Conservation (phyloP, 2,888 invertebrate genomes). For the Aleiodes alternator region DNA sequence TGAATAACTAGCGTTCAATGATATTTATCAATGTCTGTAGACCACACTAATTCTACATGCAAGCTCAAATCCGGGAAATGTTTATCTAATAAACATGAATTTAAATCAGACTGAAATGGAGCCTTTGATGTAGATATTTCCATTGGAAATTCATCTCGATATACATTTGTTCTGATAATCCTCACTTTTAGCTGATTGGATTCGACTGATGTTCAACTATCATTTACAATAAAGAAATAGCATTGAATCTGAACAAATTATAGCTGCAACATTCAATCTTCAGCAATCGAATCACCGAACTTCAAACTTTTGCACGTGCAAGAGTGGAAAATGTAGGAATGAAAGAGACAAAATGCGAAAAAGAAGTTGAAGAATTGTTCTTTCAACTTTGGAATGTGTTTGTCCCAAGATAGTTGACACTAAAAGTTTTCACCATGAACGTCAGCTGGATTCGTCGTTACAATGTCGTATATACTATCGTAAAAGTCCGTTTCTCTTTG, state of each 20-base stretch:
- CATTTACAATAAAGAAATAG: not conserved
- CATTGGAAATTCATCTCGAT: too few species aligned
- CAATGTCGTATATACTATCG: not conserved
- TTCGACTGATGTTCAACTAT: not conserved
- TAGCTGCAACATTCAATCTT: not conserved
- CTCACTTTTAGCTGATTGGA: too few species aligned
- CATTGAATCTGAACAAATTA: too few species aligned
- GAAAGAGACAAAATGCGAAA: not conserved
- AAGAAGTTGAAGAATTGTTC: not conserved
- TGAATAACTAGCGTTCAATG: too few species aligned
- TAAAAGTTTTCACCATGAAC: not conserved
- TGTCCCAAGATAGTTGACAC: not conserved
- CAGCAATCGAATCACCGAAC: constrained; percentile 14
- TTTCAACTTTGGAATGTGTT: not conserved
- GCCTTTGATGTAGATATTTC: too few species aligned
- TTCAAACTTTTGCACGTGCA: not conserved
- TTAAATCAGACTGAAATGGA: too few species aligned
- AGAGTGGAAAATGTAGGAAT: not conserved
- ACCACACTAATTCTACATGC: too few species aligned
- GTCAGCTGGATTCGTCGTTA: not conserved
- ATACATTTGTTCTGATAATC: too few species aligned
- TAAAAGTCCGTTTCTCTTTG: not conserved
- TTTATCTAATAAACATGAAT: too few species aligned
- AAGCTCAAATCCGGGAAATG: too few species aligned
- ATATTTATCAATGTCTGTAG: too few species aligned